phyloP scores from a whole-genome alignment of 2,113 vertebrate species.

The Gallinago media region DNA sequence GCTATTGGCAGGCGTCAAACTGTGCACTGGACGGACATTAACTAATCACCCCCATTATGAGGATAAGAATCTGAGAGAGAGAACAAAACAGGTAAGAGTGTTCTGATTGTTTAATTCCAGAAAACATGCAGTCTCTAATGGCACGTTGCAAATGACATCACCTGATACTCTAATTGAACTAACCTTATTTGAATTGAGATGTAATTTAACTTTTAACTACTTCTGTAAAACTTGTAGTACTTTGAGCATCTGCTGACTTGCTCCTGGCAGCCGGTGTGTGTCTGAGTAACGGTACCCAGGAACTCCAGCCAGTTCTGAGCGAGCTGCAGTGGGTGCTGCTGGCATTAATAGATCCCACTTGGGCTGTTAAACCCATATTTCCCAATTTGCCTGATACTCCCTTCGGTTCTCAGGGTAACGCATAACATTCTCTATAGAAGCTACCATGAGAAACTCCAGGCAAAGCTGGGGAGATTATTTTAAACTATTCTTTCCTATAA shows the following conservation, averaged over 20 bases:
- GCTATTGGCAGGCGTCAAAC: slow-evolving; percentile 94
- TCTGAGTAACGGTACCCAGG: neutral
- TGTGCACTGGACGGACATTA: slow-evolving; percentile 93
- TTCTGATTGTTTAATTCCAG: neutral
- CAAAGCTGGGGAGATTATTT: neutral
- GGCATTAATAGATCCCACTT: neutral
- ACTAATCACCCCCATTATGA: slow-evolving; percentile 99
- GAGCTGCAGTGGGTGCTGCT: neutral
- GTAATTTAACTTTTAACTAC: neutral
- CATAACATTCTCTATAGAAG: neutral
- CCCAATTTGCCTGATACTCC: neutral
- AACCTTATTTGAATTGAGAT: neutral
- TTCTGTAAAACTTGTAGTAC: neutral
- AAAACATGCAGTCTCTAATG: too few species aligned
- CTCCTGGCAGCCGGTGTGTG: neutral
- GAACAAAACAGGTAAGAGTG: slow-evolving; percentile 88
- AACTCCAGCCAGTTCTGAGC: neutral
- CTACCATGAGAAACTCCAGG: neutral
- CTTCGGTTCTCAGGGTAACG: neutral
- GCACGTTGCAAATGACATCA: neutral
- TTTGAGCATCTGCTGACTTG: neutral
- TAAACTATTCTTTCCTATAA: neutral
- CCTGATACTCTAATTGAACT: rapidly evolving
- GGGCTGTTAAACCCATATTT: neutral
- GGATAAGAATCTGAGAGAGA: slow-evolving; percentile 90